A percentile compares a stretch with the other conserved stretches of the same genome.
Evolutionary conservation across 2,888 invertebrate species (phyloP).

Genomic region (Axea sp.): DNA sequence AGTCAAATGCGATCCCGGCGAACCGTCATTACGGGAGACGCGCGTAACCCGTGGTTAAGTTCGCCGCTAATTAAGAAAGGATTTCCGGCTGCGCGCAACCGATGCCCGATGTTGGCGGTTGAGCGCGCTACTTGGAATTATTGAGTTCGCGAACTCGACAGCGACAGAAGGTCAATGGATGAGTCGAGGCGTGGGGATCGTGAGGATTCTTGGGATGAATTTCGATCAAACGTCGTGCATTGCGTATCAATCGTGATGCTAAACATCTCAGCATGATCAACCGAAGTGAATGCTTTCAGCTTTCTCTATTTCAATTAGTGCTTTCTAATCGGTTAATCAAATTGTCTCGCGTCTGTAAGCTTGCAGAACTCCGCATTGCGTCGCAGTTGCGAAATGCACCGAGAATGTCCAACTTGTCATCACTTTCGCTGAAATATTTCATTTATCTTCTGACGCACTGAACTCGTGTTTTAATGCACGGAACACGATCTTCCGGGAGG

Average conservation of each 20-base stretch:
- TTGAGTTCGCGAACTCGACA: conserved; percentile 64
- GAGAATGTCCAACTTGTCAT: no score
- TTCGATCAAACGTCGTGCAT: conserved; percentile 10
- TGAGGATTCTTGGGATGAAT: conserved; percentile 27
- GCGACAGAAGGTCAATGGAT: conserved; percentile 69
- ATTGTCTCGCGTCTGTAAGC: no score
- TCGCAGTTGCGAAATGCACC: no score
- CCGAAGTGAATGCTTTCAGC: no score
- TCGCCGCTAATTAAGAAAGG: conserved; percentile 72
- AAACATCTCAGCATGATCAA: no score
- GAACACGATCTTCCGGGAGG: no score
- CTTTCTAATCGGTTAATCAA: no score
- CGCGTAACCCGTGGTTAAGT: conserved; percentile 67
- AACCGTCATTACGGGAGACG: conserved; percentile 55
- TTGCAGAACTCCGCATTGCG: no score
- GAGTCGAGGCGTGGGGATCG: conserved; percentile 34
- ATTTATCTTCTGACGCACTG: no score
- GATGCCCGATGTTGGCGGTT: conserved; percentile 67
- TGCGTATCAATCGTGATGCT: conserved; percentile 9
- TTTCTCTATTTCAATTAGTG: no score
- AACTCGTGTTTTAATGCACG: no score
- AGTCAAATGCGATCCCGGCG: conserved; percentile 48
- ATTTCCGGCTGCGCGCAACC: conserved; percentile 64
- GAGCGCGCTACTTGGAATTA: conserved; percentile 66
- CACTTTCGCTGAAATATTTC: no score